phyloP scores from a whole-genome alignment of 2,888 invertebrate species.

The Eupithecia inturbata region DNA sequence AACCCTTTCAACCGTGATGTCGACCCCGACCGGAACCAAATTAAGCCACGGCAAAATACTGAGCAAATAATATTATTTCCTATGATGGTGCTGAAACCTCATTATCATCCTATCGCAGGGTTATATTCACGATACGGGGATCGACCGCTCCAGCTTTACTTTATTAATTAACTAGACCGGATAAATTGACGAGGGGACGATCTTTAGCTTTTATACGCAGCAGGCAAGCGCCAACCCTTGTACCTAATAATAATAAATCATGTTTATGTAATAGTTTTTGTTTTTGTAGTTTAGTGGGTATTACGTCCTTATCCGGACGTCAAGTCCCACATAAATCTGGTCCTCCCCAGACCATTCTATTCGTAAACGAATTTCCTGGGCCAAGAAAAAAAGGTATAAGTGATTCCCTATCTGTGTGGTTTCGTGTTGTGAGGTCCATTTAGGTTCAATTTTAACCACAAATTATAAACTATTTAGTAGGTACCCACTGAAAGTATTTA shows the following conservation, averaged over 20 bases:
- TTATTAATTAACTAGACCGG: slow-evolving; percentile 76
- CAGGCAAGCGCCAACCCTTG: neutral
- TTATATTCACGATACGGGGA: slow-evolving; percentile 31
- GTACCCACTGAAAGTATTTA: no score
- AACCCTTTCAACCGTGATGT: slow-evolving; percentile 1
- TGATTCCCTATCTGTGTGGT: neutral
- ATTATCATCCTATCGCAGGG: slow-evolving; percentile 29
- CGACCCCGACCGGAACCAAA: slow-evolving; percentile 23
- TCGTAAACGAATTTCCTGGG: no score
- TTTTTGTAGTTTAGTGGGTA: no score
- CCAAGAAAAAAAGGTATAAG: no score
- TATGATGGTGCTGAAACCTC: slow-evolving; percentile 31
- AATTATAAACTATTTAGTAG: no score
- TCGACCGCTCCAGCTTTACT: slow-evolving; percentile 50
- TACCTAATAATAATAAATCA: no score
- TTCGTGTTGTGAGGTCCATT: neutral
- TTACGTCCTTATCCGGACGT: no score
- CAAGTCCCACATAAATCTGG: no score
- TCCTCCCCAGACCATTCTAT: no score
- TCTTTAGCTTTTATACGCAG: slow-evolving; percentile 43
- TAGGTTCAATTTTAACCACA: neutral
- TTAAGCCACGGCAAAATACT: slow-evolving; percentile 20
- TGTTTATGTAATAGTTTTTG: slow-evolving; percentile 6
- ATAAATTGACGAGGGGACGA: slow-evolving; percentile 62
- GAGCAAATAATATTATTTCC: slow-evolving; percentile 27